A percentile compares a stretch with the other conserved stretches of the same genome.
Conservation (phyloP, 2,797 vertebrate genomes). For the Hoplostethus mediterraneus region DNA sequence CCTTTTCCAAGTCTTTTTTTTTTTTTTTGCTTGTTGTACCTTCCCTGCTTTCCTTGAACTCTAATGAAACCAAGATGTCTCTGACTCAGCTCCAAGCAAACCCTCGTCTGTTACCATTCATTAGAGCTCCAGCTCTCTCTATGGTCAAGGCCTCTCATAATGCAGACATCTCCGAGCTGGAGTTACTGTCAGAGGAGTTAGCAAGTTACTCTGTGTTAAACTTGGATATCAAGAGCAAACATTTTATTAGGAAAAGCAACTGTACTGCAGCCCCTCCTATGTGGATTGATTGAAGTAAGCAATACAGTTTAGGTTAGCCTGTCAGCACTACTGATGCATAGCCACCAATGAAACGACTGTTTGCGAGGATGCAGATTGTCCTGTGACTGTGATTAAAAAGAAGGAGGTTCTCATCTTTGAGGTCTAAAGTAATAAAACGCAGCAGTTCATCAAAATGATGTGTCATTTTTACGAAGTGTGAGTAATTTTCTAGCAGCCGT, state of each 20-base stretch:
- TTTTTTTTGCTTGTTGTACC: constrained; percentile 1
- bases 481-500: not conserved
- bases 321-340: not conserved
- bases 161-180: constrained; percentile 9
- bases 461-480: constrained; percentile 4
- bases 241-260: not conserved
- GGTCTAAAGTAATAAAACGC: not conserved
- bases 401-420: not conserved
- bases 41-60: constrained; percentile 41
- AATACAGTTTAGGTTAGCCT: not conserved
- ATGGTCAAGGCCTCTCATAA: constrained; percentile 22
- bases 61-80: constrained; percentile 54
- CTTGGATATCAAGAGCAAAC: not conserved
- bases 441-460: not conserved
- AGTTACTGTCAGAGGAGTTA: not conserved
- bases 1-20: constrained; percentile 26
- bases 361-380: not conserved
- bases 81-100: constrained; percentile 33
- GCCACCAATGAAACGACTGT: not conserved
- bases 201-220: not conserved
- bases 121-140: constrained; percentile 17
- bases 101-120: constrained; percentile 19
- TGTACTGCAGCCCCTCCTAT: not conserved
- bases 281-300: not conserved
- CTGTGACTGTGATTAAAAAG: not conserved